phyloP scores from a whole-genome alignment of 2,113 vertebrate species.

The Cathartes aura region DNA sequence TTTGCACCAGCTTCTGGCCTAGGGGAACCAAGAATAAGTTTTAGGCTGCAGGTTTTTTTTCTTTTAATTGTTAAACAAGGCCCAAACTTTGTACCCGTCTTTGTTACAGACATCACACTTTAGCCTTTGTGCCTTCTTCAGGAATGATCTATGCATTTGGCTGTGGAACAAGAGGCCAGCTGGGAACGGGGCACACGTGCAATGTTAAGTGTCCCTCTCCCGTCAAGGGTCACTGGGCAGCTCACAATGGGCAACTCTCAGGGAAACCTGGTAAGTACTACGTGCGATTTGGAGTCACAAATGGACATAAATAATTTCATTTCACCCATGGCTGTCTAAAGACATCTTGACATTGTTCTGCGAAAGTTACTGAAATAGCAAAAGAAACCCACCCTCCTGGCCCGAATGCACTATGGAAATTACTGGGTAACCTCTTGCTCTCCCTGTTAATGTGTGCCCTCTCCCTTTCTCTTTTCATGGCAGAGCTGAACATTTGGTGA shows the following conservation, averaged over 20 bases:
- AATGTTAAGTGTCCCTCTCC: constrained; percentile 87
- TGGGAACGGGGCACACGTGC: constrained; percentile 86
- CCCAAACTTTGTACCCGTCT: neutral
- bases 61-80: neutral
- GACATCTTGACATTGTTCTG: neutral
- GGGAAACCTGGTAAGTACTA: constrained; percentile 79
- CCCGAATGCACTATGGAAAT: neutral
- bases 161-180: constrained; percentile 90
- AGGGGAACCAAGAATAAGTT: neutral
- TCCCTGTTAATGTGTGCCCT: neutral
- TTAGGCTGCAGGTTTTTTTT: neutral
- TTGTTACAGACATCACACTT: constrained; percentile 88
- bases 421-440: neutral
- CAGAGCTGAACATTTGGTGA: neutral
- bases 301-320: neutral
- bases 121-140: constrained; percentile 94
- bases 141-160: constrained; percentile 95
- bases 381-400: neutral
- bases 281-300: fast-evolving
- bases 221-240: constrained; percentile 82
- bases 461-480: neutral
- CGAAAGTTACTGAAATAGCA: neutral
- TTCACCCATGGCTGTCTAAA: neutral
- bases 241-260: constrained; percentile 77
- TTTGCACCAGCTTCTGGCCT: neutral